Conservation (phyloP, 2,113 vertebrate genomes). For the Pseudois nayaur region DNA sequence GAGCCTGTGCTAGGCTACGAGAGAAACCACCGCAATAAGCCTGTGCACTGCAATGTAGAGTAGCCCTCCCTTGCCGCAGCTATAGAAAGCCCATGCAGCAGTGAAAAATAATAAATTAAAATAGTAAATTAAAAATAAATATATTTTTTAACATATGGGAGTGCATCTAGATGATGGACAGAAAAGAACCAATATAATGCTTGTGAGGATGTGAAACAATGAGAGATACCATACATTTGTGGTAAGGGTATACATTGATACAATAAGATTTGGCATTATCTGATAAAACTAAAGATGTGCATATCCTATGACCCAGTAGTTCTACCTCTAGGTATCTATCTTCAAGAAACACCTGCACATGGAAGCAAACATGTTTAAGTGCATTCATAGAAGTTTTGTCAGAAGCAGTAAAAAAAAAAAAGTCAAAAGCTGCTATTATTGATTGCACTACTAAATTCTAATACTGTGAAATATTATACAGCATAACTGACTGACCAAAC, state of each 20-base stretch:
- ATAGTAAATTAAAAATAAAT: not conserved
- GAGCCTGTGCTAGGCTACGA: not conserved
- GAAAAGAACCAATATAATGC: not conserved
- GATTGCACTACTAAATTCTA: not conserved
- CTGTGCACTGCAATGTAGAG: not conserved
- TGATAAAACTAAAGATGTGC: not conserved
- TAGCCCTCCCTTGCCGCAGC: not conserved
- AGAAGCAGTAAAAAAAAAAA: not conserved
- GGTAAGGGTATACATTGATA: not conserved
- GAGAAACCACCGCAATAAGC: not conserved
- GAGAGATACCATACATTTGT: not conserved
- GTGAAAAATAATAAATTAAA: not conserved
- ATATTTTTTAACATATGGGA: not conserved
- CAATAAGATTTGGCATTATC: not conserved
- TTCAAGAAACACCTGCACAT: not conserved
- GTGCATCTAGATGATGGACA: not conserved
- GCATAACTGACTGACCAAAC: not conserved
- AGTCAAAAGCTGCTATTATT: not conserved
- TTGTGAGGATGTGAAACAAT: not conserved
- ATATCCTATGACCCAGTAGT: not conserved
- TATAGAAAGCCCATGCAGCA: not conserved
- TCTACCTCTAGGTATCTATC: not conserved
- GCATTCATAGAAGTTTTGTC: not conserved
- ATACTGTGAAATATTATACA: not conserved
- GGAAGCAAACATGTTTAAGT: not conserved